Conservation (phyloP, 1,140 invertebrate species). For the Neotoxoptera formosana region DNA sequence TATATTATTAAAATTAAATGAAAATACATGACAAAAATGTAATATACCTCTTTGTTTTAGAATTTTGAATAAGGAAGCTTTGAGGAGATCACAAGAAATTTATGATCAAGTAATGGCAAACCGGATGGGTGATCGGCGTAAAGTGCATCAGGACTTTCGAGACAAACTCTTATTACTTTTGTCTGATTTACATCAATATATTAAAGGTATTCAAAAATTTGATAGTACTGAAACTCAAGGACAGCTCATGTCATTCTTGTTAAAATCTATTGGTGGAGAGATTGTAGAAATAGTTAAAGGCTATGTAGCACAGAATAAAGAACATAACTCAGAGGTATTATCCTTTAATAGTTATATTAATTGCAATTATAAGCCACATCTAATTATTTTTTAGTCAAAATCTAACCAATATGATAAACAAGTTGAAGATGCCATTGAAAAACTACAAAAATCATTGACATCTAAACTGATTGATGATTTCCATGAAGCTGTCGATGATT, state of each 20-base stretch:
- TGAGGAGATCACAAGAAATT: constrained; percentile 73
- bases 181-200: constrained; percentile 81
- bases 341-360: background rate
- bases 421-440: constrained; percentile 69
- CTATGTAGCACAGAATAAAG: constrained; percentile 51
- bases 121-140: constrained; percentile 72
- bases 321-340: constrained; percentile 49
- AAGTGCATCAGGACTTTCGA: constrained; percentile 80
- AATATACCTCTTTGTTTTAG: constrained; percentile 63
- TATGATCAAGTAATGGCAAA: constrained; percentile 76
- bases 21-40: constrained; percentile 50
- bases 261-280: constrained; percentile 84
- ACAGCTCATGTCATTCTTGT: constrained; percentile 79
- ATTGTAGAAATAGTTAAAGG: constrained; percentile 71
- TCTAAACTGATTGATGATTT: constrained; percentile 78
- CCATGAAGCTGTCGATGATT: constrained; percentile 74
- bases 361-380: background rate
- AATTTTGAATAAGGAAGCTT: constrained; percentile 67
- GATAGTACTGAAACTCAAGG: constrained; percentile 69
- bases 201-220: constrained; percentile 82
- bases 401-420: constrained; percentile 65
- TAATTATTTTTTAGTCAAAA: constrained; percentile 69
- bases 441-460: constrained; percentile 71
- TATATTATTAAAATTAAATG: constrained; percentile 34
- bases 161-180: constrained; percentile 81